Evolutionary conservation across 2,797 vertebrate species (phyloP).

Genomic region (Falco novaeseelandiae): DNA sequence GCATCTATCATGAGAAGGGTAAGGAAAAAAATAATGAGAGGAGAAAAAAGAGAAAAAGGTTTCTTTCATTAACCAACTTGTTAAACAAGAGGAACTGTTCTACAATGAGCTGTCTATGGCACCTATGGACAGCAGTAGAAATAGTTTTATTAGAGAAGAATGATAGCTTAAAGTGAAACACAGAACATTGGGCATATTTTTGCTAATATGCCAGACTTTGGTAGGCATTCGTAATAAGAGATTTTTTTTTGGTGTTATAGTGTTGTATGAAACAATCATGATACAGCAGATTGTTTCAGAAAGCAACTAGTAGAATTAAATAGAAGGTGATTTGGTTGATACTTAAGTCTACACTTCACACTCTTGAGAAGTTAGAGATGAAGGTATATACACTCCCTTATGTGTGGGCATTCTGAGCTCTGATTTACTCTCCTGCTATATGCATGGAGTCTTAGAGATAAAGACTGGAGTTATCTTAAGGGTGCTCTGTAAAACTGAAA

Average conservation of each 20-base stretch:
- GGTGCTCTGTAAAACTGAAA: not conserved
- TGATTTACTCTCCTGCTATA: not conserved
- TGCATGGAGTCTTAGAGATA: not conserved
- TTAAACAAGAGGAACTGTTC: not conserved
- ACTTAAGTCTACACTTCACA: not conserved
- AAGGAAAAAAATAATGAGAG: not conserved
- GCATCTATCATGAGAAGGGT: not conserved
- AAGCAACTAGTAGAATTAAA: not conserved
- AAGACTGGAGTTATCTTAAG: not conserved
- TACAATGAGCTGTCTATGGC: not conserved
- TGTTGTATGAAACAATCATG: not conserved
- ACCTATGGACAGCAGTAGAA: not conserved
- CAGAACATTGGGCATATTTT: not conserved
- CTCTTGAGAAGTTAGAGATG: not conserved
- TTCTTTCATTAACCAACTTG: conserved; percentile 3
- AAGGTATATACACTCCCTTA: not conserved
- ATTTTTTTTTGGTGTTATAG: not conserved
- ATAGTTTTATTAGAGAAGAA: not conserved
- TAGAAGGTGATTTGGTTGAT: not conserved
- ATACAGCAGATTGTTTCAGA: not conserved
- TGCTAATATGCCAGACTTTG: not conserved
- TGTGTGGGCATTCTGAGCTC: not conserved
- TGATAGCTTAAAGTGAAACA: not conserved
- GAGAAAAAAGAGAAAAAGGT: not conserved
- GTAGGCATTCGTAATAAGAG: not conserved